phyloP scores from a whole-genome alignment of 1,140 invertebrate genomes.

The Microvelia longipes region DNA sequence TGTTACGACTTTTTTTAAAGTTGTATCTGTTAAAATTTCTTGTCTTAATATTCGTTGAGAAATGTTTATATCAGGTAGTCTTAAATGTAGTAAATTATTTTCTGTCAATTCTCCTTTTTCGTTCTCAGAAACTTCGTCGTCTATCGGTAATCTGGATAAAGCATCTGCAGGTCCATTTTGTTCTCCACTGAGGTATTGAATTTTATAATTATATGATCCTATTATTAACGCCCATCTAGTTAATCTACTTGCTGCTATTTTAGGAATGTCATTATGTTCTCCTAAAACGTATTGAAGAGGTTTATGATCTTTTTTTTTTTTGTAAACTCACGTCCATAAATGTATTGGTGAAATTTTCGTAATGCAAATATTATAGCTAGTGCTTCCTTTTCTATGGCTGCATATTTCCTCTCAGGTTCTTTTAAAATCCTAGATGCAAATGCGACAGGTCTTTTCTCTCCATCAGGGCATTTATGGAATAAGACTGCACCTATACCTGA shows the following conservation, averaged over 20 bases:
- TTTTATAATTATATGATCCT: no score
- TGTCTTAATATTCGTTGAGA: background rate
- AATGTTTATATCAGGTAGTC: background rate
- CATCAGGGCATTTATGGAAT: background rate
- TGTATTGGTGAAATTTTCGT: background rate
- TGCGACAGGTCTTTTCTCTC: background rate
- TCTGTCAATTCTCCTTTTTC: background rate
- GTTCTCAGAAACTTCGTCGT: no score
- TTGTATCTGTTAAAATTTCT: background rate
- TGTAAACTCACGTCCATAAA: background rate
- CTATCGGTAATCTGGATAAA: no score
- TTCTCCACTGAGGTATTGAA: no score
- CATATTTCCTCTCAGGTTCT: background rate
- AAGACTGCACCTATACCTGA: background rate
- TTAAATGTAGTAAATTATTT: background rate
- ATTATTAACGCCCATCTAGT: no score
- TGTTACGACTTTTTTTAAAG: background rate
- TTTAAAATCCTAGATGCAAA: background rate
- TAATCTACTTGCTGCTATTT: no score
- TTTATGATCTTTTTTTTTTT: background rate
- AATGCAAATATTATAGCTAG: background rate
- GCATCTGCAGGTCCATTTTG: no score
- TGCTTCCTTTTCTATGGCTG: background rate
- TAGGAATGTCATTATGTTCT: no score
- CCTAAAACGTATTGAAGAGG: no score